phyloP scores from a whole-genome alignment of 2,113 vertebrate species.

The Oncorhynchus tshawytscha region DNA sequence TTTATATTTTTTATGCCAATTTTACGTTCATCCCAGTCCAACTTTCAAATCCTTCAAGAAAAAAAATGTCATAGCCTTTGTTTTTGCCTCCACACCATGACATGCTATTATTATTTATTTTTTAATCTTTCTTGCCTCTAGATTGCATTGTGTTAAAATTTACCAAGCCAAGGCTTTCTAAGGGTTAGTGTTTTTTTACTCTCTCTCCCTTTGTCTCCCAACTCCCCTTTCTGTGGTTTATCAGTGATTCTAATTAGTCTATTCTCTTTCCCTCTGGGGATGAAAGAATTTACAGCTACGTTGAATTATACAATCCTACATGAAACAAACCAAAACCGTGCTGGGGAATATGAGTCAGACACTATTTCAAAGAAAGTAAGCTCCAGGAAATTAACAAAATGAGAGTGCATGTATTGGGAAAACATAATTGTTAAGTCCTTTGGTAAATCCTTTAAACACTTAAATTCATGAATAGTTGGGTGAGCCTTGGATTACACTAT shows the following conservation, averaged over 20 bases:
- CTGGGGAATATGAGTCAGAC: conserved; percentile 45
- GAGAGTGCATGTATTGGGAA: conserved; percentile 9
- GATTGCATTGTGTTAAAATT: conserved; percentile 30
- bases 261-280: conserved; percentile 19
- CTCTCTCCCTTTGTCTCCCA: conserved; percentile 48
- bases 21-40: too few species aligned
- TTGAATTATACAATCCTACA: conserved; percentile 49
- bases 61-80: conserved; percentile 36
- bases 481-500: conserved; percentile 15
- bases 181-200: conserved; percentile 51
- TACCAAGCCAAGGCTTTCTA: conserved; percentile 37
- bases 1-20: too few species aligned
- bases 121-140: conserved; percentile 31
- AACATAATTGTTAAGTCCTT: conserved; percentile 19
- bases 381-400: conserved; percentile 29
- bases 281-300: conserved; percentile 46
- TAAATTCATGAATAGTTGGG: neutral
- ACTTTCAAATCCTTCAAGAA: conserved; percentile 16
- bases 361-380: conserved; percentile 31
- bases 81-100: conserved; percentile 27
- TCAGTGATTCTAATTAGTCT: conserved; percentile 59
- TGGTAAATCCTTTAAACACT: conserved; percentile 38
- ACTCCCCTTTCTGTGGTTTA: conserved; percentile 48
- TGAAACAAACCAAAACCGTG: conserved; percentile 49
- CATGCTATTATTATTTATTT: neutral